A percentile compares a stretch with the other conserved stretches of the same genome.
phyloP scores from a whole-genome alignment of 1,140 invertebrate species.

The Paramacrobiotus metropolitanus region DNA sequence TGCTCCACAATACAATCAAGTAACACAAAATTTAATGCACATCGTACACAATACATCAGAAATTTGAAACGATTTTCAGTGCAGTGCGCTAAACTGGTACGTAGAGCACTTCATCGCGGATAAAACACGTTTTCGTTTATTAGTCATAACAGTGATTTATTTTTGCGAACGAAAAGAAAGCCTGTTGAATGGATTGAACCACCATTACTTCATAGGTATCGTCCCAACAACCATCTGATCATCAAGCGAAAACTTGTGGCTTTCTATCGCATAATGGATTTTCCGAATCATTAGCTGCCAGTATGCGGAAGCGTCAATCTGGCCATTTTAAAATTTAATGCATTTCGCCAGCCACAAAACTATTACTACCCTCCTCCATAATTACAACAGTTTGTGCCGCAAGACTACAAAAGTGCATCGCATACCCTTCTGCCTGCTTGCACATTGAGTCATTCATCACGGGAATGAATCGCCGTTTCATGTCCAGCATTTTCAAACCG shows the following conservation, averaged over 20 bases:
- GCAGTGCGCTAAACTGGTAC: neutral
- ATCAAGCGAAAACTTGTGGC: neutral
- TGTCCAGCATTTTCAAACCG: too few species aligned
- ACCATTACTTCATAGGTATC: too few species aligned
- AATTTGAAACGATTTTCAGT: neutral
- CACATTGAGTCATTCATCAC: too few species aligned
- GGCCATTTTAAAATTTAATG: too few species aligned
- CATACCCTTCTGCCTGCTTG: too few species aligned
- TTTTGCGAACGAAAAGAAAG: neutral
- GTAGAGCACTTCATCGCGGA: too few species aligned
- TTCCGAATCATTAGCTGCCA: conserved; percentile 1
- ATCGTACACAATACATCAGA: neutral
- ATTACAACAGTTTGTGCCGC: too few species aligned
- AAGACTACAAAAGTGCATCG: too few species aligned
- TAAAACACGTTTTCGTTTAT: neutral
- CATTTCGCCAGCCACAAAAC: too few species aligned
- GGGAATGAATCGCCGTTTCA: too few species aligned
- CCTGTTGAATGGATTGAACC: neutral
- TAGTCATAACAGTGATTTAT: neutral
- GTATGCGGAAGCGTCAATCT: neutral
- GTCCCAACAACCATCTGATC: too few species aligned
- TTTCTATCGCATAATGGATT: neutral
- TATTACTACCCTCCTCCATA: too few species aligned
- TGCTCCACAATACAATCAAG: neutral
- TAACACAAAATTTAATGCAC: neutral